Percentiles rank a stretch among this genome's conserved stretches.
These are phyloP conservation scores for Indicator maculatus DNA, from an alignment of 2,113 vertebrate genomes.

Conservation along the genomic window DNA sequence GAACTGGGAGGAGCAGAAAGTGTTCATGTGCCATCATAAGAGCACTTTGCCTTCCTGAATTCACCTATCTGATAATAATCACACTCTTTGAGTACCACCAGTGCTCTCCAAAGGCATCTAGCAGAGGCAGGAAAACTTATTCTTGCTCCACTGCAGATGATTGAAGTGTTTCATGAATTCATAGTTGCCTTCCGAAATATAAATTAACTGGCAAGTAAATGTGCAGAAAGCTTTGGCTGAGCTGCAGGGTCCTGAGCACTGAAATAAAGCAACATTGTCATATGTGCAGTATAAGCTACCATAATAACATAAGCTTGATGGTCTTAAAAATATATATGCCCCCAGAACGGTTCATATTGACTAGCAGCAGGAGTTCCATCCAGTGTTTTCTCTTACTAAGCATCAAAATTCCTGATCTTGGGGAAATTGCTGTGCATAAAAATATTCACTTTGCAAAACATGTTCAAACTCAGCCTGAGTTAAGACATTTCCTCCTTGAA, in stretches of 20 bases:
- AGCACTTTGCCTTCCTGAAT: background rate
- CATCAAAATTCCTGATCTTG: background rate
- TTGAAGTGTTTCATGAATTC: background rate
- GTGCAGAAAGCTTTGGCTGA: background rate
- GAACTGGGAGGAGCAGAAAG: background rate
- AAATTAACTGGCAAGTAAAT: conserved; percentile 8
- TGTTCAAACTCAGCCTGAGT: background rate
- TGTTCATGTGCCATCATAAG: background rate
- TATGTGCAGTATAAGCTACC: background rate
- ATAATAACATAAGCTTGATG: background rate
- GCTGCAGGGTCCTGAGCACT: background rate
- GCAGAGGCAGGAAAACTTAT: background rate
- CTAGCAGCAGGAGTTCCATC: background rate
- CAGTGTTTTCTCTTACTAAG: background rate
- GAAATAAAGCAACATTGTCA: background rate
- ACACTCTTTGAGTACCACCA: background rate
- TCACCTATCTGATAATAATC: background rate
- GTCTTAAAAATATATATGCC: background rate
- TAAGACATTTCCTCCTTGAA: background rate
- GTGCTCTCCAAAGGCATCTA: background rate
- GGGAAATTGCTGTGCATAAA: background rate
- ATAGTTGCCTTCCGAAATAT: background rate
- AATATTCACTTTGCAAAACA: background rate
- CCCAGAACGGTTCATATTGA: background rate
- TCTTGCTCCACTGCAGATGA: background rate